Evolutionary conservation across 2,113 vertebrate genomes (phyloP).

Genomic region (Delphinus delphis): DNA sequence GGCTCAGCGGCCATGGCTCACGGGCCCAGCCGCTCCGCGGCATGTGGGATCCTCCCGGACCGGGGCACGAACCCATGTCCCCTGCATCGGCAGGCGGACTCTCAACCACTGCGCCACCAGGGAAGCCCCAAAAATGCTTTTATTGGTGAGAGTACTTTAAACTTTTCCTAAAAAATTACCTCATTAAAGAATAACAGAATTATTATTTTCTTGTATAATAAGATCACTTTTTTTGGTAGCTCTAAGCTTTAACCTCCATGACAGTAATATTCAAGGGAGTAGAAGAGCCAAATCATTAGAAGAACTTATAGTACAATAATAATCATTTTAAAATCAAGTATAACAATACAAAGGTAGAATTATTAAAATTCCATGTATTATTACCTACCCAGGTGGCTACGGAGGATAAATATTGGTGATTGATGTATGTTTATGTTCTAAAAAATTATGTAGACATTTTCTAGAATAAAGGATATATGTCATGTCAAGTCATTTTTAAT

Average conservation of each 20-base stretch:
- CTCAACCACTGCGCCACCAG: no score
- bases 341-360: not conserved
- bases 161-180: not conserved
- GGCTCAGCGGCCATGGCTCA: no score
- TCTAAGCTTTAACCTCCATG: not conserved
- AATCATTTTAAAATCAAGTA: slow-evolving; percentile 6
- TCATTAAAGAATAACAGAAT: slow-evolving; percentile 26
- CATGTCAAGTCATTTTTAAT: not conserved
- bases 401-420: not conserved
- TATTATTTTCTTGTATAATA: not conserved
- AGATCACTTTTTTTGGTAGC: not conserved
- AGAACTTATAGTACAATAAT: not conserved
- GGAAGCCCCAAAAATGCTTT: not conserved
- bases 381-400: not conserved
- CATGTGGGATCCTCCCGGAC: no score
- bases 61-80: no score
- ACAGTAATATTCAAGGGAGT: not conserved
- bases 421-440: not conserved
- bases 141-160: not conserved
- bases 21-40: no score
- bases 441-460: not conserved
- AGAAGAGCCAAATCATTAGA: not conserved
- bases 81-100: no score
- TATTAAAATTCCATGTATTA: not conserved
- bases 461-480: not conserved